phyloP scores from a whole-genome alignment of 2,888 invertebrate species.

The Philonicus albiceps region DNA sequence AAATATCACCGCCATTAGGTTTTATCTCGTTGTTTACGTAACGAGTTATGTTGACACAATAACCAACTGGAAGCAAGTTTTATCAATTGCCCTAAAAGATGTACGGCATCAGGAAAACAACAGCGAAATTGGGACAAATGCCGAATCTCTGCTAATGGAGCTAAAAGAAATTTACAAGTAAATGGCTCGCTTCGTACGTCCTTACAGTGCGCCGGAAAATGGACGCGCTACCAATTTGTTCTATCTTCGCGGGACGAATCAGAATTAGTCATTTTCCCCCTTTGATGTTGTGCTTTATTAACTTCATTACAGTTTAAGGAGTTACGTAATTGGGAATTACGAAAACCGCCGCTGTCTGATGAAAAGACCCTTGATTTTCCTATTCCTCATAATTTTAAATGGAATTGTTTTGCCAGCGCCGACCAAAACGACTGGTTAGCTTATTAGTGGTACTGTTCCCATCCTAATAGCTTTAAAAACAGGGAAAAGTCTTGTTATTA shows the following conservation, averaged over 20 bases:
- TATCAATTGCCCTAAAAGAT: neutral
- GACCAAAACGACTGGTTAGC: neutral
- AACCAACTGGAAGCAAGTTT: neutral
- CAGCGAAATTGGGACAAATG: neutral
- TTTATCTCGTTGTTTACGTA: slow-evolving; percentile 3
- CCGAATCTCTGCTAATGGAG: neutral
- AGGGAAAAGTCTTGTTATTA: neutral
- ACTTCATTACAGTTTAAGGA: neutral
- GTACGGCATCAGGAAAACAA: neutral
- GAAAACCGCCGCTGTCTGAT: neutral
- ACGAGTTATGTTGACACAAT: neutral
- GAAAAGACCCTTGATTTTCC: neutral
- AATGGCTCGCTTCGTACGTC: neutral
- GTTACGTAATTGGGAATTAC: neutral
- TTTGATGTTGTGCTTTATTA: neutral
- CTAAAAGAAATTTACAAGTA: neutral
- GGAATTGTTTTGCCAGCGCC: neutral
- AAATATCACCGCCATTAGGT: neutral
- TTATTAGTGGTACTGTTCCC: neutral
- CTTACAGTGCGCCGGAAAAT: neutral
- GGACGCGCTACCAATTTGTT: neutral
- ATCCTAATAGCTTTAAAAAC: neutral
- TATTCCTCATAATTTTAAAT: neutral
- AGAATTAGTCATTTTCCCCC: neutral
- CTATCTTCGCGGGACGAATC: neutral